Base-by-base conservation (phyloP, 2,113 vertebrate genomes). In the Antechinus stuartii region DNA sequence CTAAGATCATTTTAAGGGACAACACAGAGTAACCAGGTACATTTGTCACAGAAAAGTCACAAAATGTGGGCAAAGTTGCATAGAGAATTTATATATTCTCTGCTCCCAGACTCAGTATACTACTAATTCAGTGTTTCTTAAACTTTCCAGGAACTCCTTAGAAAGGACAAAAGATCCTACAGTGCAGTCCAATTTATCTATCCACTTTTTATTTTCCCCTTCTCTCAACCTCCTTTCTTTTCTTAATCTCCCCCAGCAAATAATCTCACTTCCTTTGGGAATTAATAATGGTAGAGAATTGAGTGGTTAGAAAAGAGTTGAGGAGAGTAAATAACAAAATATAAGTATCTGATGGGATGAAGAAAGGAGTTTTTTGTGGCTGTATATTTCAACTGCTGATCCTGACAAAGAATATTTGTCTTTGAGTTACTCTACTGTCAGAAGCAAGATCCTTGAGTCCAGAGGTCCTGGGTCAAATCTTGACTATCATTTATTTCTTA, bases 141-240 rank as follows among this genome's bases (percentile, higher is more conserved):
- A 56, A 42, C 47, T 94, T 68, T 96, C 56, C 25, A 14, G 84
- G 84, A 53, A 26, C 55, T 8, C 47, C 92, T 94, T 91, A 90
- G 35, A 93, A 24, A 84, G 92, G 35, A 92, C 35, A 84, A 50
- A 93, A 93, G 92, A 91, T n/a, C 93, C 68, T 2, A 96, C 6
- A 54, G 24, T 46, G 2, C 50, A 2, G 61, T 35, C 61, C 6
- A 68, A 68, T 35, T 3, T 2, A 68, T 12, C 4, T 26, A 68
- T 12, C 30, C 12, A 68, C 14, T 10, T 61, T 61, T 61, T 61
- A 35, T 35, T 35, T 68, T 3, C 30, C 30, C 61, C 27, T 35
- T 12, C 30, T 3, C 26, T 7, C 2, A 30, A 25, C 26, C 24
- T 61, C 3, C 4, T 30, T 68, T 9, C 57, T 3, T 35, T 35